Base-by-base conservation (phyloP, 1,140 invertebrate genomes). In the Tetramorium parvispinum region DNA sequence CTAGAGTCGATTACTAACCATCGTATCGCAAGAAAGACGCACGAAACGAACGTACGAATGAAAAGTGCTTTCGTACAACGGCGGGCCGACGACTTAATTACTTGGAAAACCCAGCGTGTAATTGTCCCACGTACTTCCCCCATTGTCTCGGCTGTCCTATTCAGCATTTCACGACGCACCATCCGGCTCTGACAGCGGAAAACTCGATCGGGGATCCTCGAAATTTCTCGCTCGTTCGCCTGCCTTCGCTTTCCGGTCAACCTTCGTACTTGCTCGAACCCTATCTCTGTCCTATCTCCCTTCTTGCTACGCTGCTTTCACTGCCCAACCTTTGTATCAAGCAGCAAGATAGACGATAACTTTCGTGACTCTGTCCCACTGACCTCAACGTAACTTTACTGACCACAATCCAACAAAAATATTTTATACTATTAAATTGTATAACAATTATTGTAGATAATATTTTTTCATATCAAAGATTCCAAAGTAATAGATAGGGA, bases 151-250 rank as follows among this genome's bases (percentile, higher is more conserved):
- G 7, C 46, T 43, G 16, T 49, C 16, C 24, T 76, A 86, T 70
- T 88, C 57, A 63, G 49, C 61, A 61, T 88, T 82, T 63, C 49
- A 57, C 63, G 59, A 63, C 46, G 57, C 71, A 68, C 49, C 71
- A 73, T 21, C n/a, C 21, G 46, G 59, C 59, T 85, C 46, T 61
- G 73, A 87, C 63, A 63, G 65, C 65, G 59, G 85, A 63, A 87
- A 90, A 89, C 78, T 87, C 85, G 85, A 89, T 89, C 86, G 88
- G 27, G 82, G 57, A 46, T 87, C 46, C 85, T 85, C 61, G 53
- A 89, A 57, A 78, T 70, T 76, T 57, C 40, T 53, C 68, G 32
- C 70, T 78, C 66, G 24, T 57, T 70, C 76, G 77, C n/a, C 43
- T 57, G 77, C 68, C 32, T 53, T 49, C 43, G 63, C 57, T 18